A percentile compares a stretch with the other conserved stretches of the same genome.
These are phyloP conservation scores for Platalea minor DNA, from an alignment of 2,797 vertebrate species.

Conservation along the genomic window DNA sequence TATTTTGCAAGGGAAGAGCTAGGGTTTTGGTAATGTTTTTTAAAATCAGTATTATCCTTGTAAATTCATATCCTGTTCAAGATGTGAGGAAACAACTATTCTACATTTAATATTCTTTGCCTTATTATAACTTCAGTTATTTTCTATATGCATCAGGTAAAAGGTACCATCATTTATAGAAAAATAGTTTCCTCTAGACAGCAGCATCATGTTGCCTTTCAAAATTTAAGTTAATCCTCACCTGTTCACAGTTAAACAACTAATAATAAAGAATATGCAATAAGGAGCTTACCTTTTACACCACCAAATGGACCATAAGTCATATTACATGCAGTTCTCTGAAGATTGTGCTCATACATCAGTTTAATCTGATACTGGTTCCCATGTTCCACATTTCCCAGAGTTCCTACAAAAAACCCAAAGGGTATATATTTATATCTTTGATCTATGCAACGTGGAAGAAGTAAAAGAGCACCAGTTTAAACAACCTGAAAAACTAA, in stretches of 20 bases:
- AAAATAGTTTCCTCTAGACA: not conserved
- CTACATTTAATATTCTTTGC: not conserved
- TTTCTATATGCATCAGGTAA: not conserved
- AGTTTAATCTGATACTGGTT: constrained; percentile 94
- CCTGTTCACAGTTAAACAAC: not conserved
- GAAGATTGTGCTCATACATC: constrained; percentile 94
- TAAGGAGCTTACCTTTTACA: constrained; percentile 82
- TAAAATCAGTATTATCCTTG: not conserved
- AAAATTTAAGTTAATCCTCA: not conserved
- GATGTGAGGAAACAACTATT: not conserved
- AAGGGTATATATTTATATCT: not conserved
- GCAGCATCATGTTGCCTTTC: not conserved
- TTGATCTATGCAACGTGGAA: not conserved
- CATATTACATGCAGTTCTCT: constrained; percentile 95
- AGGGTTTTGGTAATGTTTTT: not conserved
- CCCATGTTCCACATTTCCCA: constrained; percentile 93
- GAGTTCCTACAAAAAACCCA: constrained; percentile 76
- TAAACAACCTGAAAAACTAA: not conserved
- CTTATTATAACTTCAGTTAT: not conserved
- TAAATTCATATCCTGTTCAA: not conserved
- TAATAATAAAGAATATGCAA: not conserved
- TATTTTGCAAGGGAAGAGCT: not conserved
- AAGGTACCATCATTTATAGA: not conserved
- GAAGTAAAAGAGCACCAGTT: not conserved
- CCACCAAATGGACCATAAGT: constrained; percentile 92